These are phyloP conservation scores for Spodoptera littoralis DNA, from an alignment of 2,888 invertebrate genomes.

Conservation along the genomic window DNA sequence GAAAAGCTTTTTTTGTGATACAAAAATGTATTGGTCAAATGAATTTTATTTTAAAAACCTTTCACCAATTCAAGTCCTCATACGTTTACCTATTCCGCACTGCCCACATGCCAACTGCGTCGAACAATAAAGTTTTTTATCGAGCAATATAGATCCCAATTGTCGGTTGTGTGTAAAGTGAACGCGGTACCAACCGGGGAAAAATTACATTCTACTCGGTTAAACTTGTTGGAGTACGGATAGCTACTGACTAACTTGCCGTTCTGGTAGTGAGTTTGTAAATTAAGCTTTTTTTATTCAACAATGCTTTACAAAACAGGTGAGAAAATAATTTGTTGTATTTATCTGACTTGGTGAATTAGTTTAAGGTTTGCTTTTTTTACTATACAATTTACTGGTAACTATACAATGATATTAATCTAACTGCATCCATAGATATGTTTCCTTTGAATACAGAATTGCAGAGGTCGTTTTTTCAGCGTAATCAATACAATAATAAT, in stretches of 20 bases:
- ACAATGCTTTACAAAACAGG: conserved; percentile 16
- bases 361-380: not conserved
- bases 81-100: conserved; percentile 25
- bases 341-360: conserved; percentile 1
- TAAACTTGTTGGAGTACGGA: conserved; percentile 39
- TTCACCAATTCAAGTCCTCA: conserved; percentile 16
- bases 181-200: conserved; percentile 24
- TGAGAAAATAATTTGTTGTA: conserved; percentile 7
- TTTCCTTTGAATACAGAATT: too few relatives aligned
- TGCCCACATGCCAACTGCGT: conserved; percentile 34
- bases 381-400: too few relatives aligned
- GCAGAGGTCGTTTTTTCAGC: too few relatives aligned
- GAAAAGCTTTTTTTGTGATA: too few relatives aligned
- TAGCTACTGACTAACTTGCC: conserved; percentile 31
- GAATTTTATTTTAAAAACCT: not conserved
- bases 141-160: conserved; percentile 41
- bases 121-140: conserved; percentile 46
- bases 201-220: conserved; percentile 43
- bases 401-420: not conserved
- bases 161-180: conserved; percentile 34
- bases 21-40: not conserved
- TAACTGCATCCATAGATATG: too few relatives aligned
- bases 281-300: conserved; percentile 36
- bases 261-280: conserved; percentile 37
- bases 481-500: too few relatives aligned